Percentiles rank a stretch among this genome's conserved stretches.
phyloP scores from a whole-genome alignment of 2,797 vertebrate genomes.

The Catamblyrhynchus diadema region DNA sequence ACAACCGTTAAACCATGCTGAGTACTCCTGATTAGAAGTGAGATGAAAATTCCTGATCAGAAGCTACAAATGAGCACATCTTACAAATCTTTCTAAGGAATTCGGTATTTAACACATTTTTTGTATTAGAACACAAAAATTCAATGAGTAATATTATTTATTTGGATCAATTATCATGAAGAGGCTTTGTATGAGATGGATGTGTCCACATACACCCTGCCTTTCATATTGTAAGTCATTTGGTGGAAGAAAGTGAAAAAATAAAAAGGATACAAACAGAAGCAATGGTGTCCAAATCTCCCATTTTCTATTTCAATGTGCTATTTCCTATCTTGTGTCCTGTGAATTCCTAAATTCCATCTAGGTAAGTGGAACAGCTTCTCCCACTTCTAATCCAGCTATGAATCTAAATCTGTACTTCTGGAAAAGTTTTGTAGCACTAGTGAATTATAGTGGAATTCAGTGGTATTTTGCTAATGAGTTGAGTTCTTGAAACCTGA shows the following conservation, averaged over 20 bases:
- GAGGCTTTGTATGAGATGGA: neutral
- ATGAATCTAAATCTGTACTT: neutral
- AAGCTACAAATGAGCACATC: neutral
- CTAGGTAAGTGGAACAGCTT: neutral
- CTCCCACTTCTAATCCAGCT: neutral
- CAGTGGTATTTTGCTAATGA: neutral
- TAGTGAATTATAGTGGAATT: neutral
- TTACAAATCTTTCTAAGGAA: neutral
- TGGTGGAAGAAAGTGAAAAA: neutral
- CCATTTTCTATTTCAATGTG: neutral
- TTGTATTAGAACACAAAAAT: neutral
- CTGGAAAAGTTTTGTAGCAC: neutral
- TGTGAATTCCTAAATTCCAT: neutral
- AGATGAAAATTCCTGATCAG: neutral
- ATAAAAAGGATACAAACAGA: neutral
- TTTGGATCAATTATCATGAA: neutral
- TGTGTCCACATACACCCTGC: neutral
- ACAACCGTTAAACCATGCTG: neutral
- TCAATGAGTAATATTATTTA: neutral
- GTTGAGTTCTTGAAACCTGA: neutral
- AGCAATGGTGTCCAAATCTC: neutral
- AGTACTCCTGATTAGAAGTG: neutral
- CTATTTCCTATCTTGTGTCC: neutral
- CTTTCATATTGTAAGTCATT: neutral
- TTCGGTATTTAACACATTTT: neutral